Evolutionary conservation across 2,797 vertebrate species (phyloP).

Genomic region (Hyperoplus immaculatus): DNA sequence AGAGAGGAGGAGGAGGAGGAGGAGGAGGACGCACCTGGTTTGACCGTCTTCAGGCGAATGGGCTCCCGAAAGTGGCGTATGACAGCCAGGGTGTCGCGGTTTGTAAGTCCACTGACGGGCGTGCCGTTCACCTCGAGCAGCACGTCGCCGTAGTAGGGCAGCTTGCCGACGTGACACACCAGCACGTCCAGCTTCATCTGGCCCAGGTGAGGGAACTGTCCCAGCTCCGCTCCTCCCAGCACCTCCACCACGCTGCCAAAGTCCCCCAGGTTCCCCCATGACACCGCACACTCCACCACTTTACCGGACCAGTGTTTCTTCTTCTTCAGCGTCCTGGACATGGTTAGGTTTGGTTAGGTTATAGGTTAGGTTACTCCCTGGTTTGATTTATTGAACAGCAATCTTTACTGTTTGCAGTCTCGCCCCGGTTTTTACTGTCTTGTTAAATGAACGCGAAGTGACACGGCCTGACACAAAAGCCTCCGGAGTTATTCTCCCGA

Average conservation of each 20-base stretch:
- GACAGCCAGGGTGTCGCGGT: slow-evolving; percentile 95
- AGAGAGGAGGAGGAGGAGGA: neutral
- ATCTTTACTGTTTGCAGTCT: slow-evolving; percentile 23
- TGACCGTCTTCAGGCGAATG: slow-evolving; percentile 94
- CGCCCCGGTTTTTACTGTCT: slow-evolving; percentile 18
- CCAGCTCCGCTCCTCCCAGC: slow-evolving; percentile 91
- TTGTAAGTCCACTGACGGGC: slow-evolving; percentile 96
- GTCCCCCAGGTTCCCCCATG: slow-evolving; percentile 91
- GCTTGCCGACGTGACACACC: slow-evolving; percentile 89
- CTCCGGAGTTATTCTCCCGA: slow-evolving; percentile 65
- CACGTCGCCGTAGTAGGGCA: slow-evolving; percentile 92
- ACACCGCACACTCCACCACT: slow-evolving; percentile 95
- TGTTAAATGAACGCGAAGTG: slow-evolving; percentile 59
- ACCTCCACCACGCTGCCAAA: slow-evolving; percentile 89
- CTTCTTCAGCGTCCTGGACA: slow-evolving; percentile 97
- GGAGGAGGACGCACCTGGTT: slow-evolving; percentile 87
- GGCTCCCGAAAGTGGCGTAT: slow-evolving; percentile 97
- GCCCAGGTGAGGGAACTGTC: slow-evolving; percentile 87
- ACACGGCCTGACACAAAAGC: slow-evolving; percentile 62
- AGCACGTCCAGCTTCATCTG: slow-evolving; percentile 88
- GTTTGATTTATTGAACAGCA: neutral
- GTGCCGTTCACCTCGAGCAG: slow-evolving; percentile 97
- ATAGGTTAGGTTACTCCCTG: slow-evolving; percentile 18
- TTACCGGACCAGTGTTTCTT: slow-evolving; percentile 97
- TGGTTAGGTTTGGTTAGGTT: slow-evolving; percentile 51